Evolutionary conservation across 2,888 invertebrate genomes (phyloP).

Genomic region (Mystacides longicornis): DNA sequence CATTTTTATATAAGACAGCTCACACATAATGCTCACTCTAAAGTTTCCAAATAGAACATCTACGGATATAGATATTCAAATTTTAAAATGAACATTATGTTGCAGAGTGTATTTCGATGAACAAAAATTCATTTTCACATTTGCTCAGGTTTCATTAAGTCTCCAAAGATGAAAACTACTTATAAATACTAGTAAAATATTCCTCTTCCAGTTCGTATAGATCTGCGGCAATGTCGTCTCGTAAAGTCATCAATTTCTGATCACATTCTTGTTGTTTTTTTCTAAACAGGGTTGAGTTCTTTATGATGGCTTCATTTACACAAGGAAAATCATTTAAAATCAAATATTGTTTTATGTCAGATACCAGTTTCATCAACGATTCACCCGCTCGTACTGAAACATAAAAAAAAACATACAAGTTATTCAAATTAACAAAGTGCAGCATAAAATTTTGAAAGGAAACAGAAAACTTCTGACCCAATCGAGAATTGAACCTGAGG

Average conservation of each 20-base stretch:
- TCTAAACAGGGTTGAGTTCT: conserved; percentile 82
- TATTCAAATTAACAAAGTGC: too few relatives aligned
- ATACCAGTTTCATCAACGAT: conserved; percentile 92
- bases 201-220: conserved; percentile 89
- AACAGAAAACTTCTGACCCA: too few relatives aligned
- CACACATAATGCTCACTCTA: too few relatives aligned
- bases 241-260: conserved; percentile 80
- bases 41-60: too few relatives aligned
- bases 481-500: too few relatives aligned
- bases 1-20: too few relatives aligned
- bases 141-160: too few relatives aligned
- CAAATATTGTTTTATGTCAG: conserved; percentile 95
- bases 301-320: conserved; percentile 94
- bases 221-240: conserved; percentile 94
- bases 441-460: too few relatives aligned
- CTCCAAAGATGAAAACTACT: conserved; percentile 36
- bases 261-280: conserved; percentile 90
- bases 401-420: too few relatives aligned
- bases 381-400: conserved; percentile 86
- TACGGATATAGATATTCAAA: too few relatives aligned
- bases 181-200: conserved; percentile 81
- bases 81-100: background rate
- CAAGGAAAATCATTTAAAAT: conserved; percentile 98
- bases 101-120: background rate
- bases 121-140: background rate